Percentiles rank a stretch among this genome's conserved stretches.
Conservation (phyloP, 2,113 vertebrate species). For the Barnardius zonarius region DNA sequence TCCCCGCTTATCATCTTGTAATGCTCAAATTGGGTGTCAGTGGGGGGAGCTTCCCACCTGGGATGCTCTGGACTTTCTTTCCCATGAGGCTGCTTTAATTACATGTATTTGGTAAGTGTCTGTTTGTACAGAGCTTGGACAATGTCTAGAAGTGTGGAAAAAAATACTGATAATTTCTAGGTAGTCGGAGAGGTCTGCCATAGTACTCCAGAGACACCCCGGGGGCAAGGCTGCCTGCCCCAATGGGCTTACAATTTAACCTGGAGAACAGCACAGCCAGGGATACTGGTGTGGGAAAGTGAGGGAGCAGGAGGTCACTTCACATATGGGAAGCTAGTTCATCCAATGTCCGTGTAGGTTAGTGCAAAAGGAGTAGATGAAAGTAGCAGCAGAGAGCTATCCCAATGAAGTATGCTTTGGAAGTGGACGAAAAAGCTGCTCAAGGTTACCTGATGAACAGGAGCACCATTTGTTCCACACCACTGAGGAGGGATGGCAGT, state of each 20-base stretch:
- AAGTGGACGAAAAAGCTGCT: neutral
- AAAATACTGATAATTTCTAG: neutral
- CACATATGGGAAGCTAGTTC: neutral
- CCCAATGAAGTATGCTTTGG: neutral
- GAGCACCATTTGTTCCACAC: neutral
- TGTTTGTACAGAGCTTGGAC: neutral
- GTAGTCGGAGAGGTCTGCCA: neutral
- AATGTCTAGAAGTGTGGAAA: neutral
- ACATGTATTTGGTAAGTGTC: neutral
- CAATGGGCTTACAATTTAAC: neutral
- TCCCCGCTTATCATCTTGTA: slow-evolving; percentile 45
- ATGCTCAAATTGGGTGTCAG: slow-evolving; percentile 50
- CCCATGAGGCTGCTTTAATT: slow-evolving; percentile 25
- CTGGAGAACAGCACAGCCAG: neutral
- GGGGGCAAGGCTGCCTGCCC: neutral
- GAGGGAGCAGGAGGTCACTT: neutral
- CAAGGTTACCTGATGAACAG: neutral
- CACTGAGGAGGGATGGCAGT: neutral
- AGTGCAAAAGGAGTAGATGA: neutral
- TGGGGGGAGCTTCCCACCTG: neutral
- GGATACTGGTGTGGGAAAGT: neutral
- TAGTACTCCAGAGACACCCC: neutral
- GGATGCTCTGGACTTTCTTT: neutral
- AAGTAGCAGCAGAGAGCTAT: neutral
- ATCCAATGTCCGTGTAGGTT: neutral